These are phyloP conservation scores for Phrynocephalus vlangalii DNA, from an alignment of 2,797 vertebrate genomes.

Conservation along the genomic window DNA sequence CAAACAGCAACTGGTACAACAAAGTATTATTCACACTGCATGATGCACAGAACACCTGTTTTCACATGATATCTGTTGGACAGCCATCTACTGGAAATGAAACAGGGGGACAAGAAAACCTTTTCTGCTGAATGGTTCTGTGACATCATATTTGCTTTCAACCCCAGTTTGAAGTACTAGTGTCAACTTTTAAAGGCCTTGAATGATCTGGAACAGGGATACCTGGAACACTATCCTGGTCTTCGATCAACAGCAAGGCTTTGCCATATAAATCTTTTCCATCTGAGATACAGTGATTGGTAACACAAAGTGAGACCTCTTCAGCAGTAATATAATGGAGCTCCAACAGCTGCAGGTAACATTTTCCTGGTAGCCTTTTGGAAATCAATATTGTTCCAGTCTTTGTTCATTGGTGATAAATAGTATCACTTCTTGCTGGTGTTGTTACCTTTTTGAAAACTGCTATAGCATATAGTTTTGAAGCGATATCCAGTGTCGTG, in stretches of 20 bases:
- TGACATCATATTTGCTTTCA: background rate
- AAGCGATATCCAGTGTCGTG: too few species aligned
- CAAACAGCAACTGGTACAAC: background rate
- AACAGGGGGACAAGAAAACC: background rate
- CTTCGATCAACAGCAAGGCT: background rate
- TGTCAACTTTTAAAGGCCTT: background rate
- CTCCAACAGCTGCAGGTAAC: too few species aligned
- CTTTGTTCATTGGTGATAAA: too few species aligned
- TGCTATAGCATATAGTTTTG: too few species aligned
- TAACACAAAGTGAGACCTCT: background rate
- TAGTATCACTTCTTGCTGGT: too few species aligned
- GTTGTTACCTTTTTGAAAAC: too few species aligned
- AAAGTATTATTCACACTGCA: background rate
- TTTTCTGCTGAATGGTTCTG: background rate
- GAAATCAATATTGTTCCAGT: background rate
- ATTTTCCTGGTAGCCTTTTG: background rate
- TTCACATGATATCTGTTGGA: background rate
- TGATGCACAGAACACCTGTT: background rate
- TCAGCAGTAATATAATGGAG: background rate
- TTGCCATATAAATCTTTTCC: background rate
- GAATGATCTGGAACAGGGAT: background rate
- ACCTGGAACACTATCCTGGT: background rate
- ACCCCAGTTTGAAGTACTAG: too few species aligned
- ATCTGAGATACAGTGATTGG: background rate
- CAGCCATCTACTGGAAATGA: background rate